Evolutionary conservation across 2,113 vertebrate species (phyloP).

Genomic region (Pandion haliaetus): DNA sequence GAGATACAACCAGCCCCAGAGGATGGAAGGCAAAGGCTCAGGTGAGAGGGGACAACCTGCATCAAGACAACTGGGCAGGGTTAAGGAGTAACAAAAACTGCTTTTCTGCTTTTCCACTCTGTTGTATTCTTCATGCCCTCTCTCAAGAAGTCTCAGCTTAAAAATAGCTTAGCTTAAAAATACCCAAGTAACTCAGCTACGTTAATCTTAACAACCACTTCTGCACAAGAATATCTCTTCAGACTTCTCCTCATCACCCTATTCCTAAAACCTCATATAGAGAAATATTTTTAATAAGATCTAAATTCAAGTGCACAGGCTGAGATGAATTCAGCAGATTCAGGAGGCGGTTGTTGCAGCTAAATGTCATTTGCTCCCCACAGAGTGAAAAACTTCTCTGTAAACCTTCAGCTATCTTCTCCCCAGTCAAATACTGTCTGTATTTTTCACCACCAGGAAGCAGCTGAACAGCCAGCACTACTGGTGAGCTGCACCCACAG

Average conservation of each 20-base stretch:
- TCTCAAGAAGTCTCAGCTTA: background rate
- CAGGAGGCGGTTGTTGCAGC: background rate
- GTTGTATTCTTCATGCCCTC: background rate
- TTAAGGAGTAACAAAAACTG: background rate
- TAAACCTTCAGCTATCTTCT: background rate
- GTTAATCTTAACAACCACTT: background rate
- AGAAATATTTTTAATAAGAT: background rate
- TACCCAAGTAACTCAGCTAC: background rate
- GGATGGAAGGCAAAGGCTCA: background rate
- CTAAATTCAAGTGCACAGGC: background rate
- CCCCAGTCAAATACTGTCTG: background rate
- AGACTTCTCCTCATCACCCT: background rate
- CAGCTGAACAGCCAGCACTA: background rate
- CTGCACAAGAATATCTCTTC: background rate
- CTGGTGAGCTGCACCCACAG: background rate
- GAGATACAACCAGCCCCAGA: background rate
- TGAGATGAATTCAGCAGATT: background rate
- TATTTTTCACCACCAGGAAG: background rate
- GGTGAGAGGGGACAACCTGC: background rate
- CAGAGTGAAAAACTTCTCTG: background rate
- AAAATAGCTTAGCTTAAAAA: background rate
- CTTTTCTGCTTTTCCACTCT: background rate
- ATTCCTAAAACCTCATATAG: background rate
- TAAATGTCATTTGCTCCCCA: background rate
- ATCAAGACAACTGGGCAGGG: background rate